These are phyloP conservation scores for Chionoecetes opilio DNA, from an alignment of 1,140 invertebrate species.

Conservation along the genomic window DNA sequence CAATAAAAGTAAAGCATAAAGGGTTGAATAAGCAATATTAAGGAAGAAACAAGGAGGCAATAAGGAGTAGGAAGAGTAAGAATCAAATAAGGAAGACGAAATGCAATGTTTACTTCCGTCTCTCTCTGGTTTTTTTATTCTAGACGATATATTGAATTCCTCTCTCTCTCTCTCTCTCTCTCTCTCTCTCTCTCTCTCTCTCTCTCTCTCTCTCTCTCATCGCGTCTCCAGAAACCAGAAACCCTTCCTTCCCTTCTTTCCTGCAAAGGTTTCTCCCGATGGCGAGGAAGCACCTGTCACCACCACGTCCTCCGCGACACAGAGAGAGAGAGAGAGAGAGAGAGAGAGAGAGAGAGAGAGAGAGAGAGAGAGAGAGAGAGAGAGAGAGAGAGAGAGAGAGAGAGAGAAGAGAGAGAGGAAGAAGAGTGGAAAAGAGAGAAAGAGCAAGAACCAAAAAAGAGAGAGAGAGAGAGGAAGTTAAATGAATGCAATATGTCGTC, in stretches of 20 bases:
- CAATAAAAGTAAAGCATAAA: too few relatives aligned
- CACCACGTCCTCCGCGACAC: not conserved
- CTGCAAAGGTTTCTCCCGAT: not conserved
- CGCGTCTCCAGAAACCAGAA: not conserved
- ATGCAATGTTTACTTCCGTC: not conserved
- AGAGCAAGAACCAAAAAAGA: not conserved
- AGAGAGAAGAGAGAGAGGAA: too few relatives aligned
- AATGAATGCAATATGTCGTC: not conserved
- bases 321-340: slow-evolving; percentile 40
- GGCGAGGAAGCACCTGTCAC: not conserved
- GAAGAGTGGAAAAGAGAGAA: not conserved
- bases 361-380: slow-evolving; percentile 37
- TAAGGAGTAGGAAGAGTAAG: not conserved
- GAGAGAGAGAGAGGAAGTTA: not conserved
- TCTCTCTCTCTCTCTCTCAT: slow-evolving; percentile 23
- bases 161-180: slow-evolving; percentile 15
- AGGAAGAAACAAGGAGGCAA: not conserved
- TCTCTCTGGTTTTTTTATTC: too few relatives aligned
- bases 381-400: slow-evolving; percentile 32
- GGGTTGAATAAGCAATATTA: not conserved
- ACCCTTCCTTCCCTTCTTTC: not conserved
- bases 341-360: slow-evolving; percentile 39
- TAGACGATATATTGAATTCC: too few relatives aligned
- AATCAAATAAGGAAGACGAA: not conserved
- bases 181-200: too few relatives aligned